Conservation (phyloP, 2,797 vertebrate genomes). For the Poecilia wingei region DNA sequence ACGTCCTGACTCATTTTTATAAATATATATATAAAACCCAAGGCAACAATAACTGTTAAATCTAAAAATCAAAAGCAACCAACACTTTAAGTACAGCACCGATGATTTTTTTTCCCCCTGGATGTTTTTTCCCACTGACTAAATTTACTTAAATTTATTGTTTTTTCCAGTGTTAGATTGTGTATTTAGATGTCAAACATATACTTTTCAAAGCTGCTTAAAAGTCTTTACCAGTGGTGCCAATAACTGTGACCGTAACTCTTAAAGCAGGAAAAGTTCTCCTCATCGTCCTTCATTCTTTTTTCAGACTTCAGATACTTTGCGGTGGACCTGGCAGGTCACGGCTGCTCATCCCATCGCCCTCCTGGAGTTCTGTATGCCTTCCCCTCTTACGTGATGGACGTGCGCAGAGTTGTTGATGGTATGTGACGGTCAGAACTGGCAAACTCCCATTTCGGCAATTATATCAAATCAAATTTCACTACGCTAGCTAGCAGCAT, state of each 20-base stretch:
- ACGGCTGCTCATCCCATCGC: constrained; percentile 89
- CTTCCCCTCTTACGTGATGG: constrained; percentile 82
- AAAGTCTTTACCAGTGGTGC: not conserved
- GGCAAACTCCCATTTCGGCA: not conserved
- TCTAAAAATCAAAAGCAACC: not conserved
- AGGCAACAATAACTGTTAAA: not conserved
- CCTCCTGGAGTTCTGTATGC: constrained; percentile 81
- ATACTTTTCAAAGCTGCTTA: not conserved
- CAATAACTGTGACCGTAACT: not conserved
- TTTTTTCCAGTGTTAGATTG: not conserved
- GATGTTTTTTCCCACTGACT: not conserved
- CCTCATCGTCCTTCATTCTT: constrained; percentile 8
- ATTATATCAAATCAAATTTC: not conserved
- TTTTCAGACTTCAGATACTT: constrained; percentile 84
- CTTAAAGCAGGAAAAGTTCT: not conserved
- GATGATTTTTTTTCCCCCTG: not conserved
- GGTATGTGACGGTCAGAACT: constrained; percentile 70
- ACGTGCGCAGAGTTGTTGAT: constrained; percentile 81
- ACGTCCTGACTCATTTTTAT: not conserved
- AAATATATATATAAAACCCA: not conserved
- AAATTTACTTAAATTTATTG: not conserved
- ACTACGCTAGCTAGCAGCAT: not conserved
- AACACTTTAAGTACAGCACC: not conserved
- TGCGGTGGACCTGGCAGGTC: constrained; percentile 89
- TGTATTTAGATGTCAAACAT: not conserved